phyloP scores from a whole-genome alignment of 2,888 invertebrate genomes.

The Dugesia japonica region DNA sequence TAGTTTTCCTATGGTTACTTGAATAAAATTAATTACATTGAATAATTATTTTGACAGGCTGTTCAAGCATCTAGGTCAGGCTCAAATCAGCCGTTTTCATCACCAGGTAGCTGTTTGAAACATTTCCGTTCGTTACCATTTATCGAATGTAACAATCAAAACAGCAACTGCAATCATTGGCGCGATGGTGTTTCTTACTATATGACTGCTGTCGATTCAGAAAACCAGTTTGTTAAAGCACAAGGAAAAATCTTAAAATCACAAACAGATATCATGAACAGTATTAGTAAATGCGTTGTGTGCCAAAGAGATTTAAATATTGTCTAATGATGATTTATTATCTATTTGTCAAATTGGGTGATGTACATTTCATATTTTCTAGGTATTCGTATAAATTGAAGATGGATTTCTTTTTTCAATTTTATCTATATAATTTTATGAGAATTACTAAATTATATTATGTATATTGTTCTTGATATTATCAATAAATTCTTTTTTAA shows the following conservation, averaged over 20 bases:
- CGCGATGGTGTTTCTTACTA: slow-evolving; percentile 26
- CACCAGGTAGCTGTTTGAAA: slow-evolving; percentile 29
- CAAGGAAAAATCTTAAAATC: slow-evolving; percentile 1
- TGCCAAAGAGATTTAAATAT: slow-evolving; percentile 20
- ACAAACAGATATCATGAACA: not conserved
- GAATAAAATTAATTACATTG: not conserved
- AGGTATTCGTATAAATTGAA: not conserved
- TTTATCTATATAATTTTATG: not conserved
- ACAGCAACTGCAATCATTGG: slow-evolving; percentile 31
- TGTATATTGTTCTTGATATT: not conserved
- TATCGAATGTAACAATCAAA: slow-evolving; percentile 28
- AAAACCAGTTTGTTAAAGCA: slow-evolving; percentile 25
- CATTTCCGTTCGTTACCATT: slow-evolving; percentile 28
- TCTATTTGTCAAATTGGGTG: not conserved
- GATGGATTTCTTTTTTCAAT: not conserved
- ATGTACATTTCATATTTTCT: slow-evolving; percentile 7
- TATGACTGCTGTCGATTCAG: not conserved
- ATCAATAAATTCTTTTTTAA: too few relatives aligned
- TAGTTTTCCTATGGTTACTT: slow-evolving; percentile 26
- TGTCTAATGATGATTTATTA: not conserved
- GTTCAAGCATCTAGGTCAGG: not conserved
- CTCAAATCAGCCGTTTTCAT: slow-evolving; percentile 21
- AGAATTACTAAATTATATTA: not conserved
- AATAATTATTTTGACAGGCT: not conserved
- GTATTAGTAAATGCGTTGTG: slow-evolving; percentile 24